These are phyloP conservation scores for Spilarctia lutea DNA, from an alignment of 2,888 invertebrate species.

Conservation along the genomic window DNA sequence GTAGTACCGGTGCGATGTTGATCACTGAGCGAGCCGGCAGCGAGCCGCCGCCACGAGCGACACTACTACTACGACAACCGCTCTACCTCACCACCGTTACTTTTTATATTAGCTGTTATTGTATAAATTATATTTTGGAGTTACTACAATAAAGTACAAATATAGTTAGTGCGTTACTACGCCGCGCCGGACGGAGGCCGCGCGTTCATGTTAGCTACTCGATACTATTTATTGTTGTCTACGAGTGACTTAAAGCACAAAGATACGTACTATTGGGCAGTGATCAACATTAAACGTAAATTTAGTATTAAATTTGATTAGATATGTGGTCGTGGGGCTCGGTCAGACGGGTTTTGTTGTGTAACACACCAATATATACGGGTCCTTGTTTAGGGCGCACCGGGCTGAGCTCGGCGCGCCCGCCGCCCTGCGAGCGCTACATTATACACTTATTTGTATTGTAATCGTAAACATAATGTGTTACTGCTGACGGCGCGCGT, in stretches of 20 bases:
- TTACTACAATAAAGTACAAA: slow-evolving; percentile 82
- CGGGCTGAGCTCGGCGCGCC: slow-evolving; percentile 71
- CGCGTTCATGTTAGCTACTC: slow-evolving; percentile 72
- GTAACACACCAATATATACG: slow-evolving; percentile 81
- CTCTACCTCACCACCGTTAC: slow-evolving; percentile 82
- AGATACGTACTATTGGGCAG: slow-evolving; percentile 86
- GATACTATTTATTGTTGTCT: slow-evolving; percentile 81
- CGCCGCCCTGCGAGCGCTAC: slow-evolving; percentile 60
- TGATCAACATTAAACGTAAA: slow-evolving; percentile 86
- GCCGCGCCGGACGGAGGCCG: slow-evolving; percentile 76
- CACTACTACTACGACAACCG: slow-evolving; percentile 70
- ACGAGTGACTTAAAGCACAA: slow-evolving; percentile 84
- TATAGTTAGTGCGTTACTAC: slow-evolving; percentile 65
- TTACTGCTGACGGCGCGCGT: slow-evolving; percentile 67
- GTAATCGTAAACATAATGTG: slow-evolving; percentile 77
- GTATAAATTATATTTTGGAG: slow-evolving; percentile 85
- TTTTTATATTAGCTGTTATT: slow-evolving; percentile 84
- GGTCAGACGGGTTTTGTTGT: slow-evolving; percentile 78
- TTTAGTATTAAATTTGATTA: slow-evolving; percentile 84
- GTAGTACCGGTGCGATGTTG: slow-evolving; percentile 83
- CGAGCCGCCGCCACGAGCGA: slow-evolving; percentile 53
- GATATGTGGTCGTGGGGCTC: slow-evolving; percentile 77
- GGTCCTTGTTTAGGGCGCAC: slow-evolving; percentile 78
- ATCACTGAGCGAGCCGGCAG: slow-evolving; percentile 74
- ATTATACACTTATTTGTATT: slow-evolving; percentile 77